phyloP scores from a whole-genome alignment of 2,888 invertebrate species.

The Caenorhabditis uteleia region DNA sequence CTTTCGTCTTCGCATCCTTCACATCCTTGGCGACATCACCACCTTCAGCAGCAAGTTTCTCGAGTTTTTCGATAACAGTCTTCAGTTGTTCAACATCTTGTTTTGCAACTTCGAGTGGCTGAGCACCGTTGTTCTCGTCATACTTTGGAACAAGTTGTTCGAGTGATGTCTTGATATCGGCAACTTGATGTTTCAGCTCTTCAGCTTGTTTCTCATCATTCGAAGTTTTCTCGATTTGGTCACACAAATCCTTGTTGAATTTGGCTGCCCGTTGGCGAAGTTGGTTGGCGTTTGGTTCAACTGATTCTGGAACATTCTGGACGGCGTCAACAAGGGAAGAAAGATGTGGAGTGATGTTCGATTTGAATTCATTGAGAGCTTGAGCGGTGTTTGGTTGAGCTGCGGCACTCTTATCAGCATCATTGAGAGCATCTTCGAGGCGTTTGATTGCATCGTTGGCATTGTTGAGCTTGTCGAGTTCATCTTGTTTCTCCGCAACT shows the following conservation, averaged over 20 bases:
- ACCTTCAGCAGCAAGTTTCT: slow-evolving; percentile 1
- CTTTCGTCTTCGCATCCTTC: slow-evolving; percentile 16
- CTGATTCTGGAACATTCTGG: slow-evolving; percentile 6
- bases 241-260: slow-evolving; percentile 6
- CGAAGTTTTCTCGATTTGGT: slow-evolving; percentile 6
- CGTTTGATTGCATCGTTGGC: slow-evolving; percentile 8
- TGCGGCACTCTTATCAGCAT: slow-evolving; percentile 6
- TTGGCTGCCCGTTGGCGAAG: slow-evolving; percentile 11
- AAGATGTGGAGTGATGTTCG: slow-evolving; percentile 11
- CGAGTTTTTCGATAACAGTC: slow-evolving; percentile 3
- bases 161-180: slow-evolving; percentile 13
- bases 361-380: slow-evolving; percentile 18
- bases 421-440: slow-evolving; percentile 26
- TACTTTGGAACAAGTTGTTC: slow-evolving; percentile 20
- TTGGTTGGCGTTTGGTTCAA: slow-evolving; percentile 4
- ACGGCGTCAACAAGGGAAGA: slow-evolving; percentile 8
- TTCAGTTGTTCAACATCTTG: slow-evolving; percentile 7
- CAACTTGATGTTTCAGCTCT: background rate
- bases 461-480: slow-evolving; percentile 9
- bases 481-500: slow-evolving; percentile 2
- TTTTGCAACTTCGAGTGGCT: slow-evolving; percentile 15
- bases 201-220: slow-evolving; percentile 21
- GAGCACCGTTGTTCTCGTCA: slow-evolving; percentile 2
- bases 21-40: slow-evolving; percentile 6
- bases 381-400: slow-evolving; percentile 6